These are phyloP conservation scores for Malurus cyaneus DNA, from an alignment of 2,113 vertebrate genomes.

Conservation along the genomic window DNA sequence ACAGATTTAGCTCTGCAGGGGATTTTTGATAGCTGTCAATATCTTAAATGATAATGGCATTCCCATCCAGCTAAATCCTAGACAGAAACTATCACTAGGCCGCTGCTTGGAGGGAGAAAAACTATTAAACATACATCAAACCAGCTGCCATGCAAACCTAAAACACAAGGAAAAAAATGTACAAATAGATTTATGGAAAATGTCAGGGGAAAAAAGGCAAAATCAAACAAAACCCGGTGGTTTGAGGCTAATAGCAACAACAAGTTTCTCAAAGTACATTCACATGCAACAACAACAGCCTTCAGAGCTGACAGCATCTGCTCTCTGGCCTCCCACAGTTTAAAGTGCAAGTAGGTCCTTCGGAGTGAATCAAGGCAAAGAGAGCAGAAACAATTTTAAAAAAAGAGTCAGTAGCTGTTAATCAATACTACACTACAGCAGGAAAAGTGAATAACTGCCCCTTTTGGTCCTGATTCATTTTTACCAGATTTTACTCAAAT, in stretches of 20 bases:
- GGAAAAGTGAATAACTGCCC: background rate
- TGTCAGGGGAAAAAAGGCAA: fast-evolving
- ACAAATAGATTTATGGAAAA: background rate
- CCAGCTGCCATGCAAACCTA: background rate
- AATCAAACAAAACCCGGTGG: background rate
- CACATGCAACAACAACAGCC: background rate
- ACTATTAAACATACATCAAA: background rate
- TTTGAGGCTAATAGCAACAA: background rate
- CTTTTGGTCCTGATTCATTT: background rate
- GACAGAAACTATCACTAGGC: background rate
- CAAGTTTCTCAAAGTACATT: background rate
- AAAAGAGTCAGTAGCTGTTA: background rate
- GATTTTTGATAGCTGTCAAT: background rate
- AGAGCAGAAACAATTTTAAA: background rate
- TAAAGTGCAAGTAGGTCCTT: background rate
- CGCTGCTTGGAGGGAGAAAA: background rate
- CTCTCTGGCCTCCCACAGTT: background rate
- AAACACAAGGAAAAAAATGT: background rate
- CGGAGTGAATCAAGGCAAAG: background rate
- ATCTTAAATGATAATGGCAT: background rate
- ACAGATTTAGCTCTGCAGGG: background rate
- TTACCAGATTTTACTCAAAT: background rate
- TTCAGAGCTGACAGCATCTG: background rate
- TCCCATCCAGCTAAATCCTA: background rate
- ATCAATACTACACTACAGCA: background rate